phyloP scores from a whole-genome alignment of 2,797 vertebrate species.

The Onychomys torridus region DNA sequence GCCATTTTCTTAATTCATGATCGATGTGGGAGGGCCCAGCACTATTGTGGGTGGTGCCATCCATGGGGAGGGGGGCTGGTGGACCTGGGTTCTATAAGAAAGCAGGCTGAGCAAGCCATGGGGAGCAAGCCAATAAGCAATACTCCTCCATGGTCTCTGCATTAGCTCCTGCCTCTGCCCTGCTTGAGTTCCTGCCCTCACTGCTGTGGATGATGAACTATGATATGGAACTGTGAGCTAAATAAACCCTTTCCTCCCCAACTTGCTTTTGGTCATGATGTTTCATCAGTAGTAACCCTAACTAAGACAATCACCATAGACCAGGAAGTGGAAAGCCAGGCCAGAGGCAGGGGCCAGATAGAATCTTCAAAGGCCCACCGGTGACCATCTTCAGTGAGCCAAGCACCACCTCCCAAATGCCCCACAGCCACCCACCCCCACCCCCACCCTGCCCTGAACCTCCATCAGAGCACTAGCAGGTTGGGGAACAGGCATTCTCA shows the following conservation, averaged over 20 bases:
- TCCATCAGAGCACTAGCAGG: not conserved
- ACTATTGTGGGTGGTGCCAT: not conserved
- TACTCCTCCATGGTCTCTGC: no score
- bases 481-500: not conserved
- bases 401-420: not conserved
- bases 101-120: not conserved
- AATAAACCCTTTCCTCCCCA: no score
- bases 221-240: no score
- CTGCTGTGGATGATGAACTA: not conserved
- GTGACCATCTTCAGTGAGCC: not conserved
- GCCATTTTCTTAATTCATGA: not conserved
- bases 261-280: no score
- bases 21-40: not conserved
- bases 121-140: not conserved
- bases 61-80: not conserved
- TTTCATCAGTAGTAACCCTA: not conserved
- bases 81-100: not conserved
- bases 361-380: not conserved
- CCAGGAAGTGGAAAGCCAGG: not conserved
- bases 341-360: not conserved
- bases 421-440: not conserved
- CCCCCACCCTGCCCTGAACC: rapidly evolving
- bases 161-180: not conserved
- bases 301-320: not conserved
- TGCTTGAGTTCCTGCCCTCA: not conserved